These are phyloP conservation scores for Lepus oiostolus DNA, from an alignment of 2,797 vertebrate genomes.

Conservation along the genomic window DNA sequence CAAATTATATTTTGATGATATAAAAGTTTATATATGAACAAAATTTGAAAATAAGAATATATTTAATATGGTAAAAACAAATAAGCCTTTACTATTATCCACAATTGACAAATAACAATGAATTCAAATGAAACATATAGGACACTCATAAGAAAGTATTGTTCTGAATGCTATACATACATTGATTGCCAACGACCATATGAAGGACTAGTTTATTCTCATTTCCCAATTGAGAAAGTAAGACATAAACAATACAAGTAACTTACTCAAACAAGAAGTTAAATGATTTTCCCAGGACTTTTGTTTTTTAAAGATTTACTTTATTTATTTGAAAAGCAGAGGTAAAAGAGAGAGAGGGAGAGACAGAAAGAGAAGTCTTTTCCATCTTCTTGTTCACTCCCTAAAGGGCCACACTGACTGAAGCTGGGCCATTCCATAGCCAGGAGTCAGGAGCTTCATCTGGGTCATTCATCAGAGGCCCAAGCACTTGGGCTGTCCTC, in stretches of 20 bases:
- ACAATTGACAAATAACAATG: not conserved
- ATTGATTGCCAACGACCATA: not conserved
- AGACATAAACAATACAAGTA: not conserved
- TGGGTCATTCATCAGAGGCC: too few species aligned
- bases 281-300: not conserved
- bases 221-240: not conserved
- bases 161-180: not conserved
- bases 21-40: not conserved
- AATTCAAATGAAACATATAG: not conserved
- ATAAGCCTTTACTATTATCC: not conserved
- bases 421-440: too few species aligned
- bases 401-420: too few species aligned
- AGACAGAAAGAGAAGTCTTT: too few species aligned
- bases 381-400: too few species aligned
- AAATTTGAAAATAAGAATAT: not conserved
- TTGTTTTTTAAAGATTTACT: too few species aligned
- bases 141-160: not conserved
- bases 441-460: too few species aligned
- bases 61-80: not conserved
- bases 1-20: not conserved
- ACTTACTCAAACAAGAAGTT: not conserved
- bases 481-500: too few species aligned
- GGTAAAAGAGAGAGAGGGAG: too few species aligned
- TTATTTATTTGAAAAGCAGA: too few species aligned
- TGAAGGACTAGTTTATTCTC: not conserved